Base-by-base conservation (phyloP, 2,113 vertebrate species). In the Muntiacus muntjak region DNA sequence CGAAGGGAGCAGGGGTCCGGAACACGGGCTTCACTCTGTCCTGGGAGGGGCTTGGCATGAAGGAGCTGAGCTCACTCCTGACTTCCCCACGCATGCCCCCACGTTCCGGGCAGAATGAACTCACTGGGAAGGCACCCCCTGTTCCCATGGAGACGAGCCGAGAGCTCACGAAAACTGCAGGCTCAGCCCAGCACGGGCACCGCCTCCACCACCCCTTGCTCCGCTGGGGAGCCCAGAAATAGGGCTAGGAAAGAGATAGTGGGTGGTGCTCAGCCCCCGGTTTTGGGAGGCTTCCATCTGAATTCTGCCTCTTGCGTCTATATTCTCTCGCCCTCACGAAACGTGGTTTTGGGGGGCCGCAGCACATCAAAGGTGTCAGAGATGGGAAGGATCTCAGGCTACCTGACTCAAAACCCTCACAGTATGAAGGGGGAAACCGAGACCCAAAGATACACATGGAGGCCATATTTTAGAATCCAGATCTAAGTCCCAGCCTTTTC, bases 111-210 rank as follows among this genome's bases (percentile, higher is more conserved):
- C 54, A 91, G 91, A 93, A 97, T 97, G 94, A 96, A 94, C 97
- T 97, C 96, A 87, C 87, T 91, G 87, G 91, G 97, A 98, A 97
- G 92, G 92, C 97, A 95, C 97, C 98, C 91, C 60, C 67, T 78
- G 98, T 98, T 98, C 62, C 98, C 97, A 98, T 98, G 97, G 97
- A 94, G 94, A 97, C 13, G 4, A 95, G 96, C 87, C 55, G 55
- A 28, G 88, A 93, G 94, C 95, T 93, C 96, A 93, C 4, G 84
- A 92, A 96, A 97, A 96, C 96, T 81, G 95, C 95, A 82, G 67
- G 76, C 97, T 95, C 94, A 94, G 97, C 92, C 90, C 40, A 86
- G 94, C 91, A 86, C 14, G 55, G 90, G 97, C 96, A 94, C 96
- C 93, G 62, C 98, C 97, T 86, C 98, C 98, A 97, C 97, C 91